Evolutionary conservation across 2,113 vertebrate species (phyloP), one percentile per base, ranked within the genome.

Genomic region (Leucopsar rothschildi): DNA sequence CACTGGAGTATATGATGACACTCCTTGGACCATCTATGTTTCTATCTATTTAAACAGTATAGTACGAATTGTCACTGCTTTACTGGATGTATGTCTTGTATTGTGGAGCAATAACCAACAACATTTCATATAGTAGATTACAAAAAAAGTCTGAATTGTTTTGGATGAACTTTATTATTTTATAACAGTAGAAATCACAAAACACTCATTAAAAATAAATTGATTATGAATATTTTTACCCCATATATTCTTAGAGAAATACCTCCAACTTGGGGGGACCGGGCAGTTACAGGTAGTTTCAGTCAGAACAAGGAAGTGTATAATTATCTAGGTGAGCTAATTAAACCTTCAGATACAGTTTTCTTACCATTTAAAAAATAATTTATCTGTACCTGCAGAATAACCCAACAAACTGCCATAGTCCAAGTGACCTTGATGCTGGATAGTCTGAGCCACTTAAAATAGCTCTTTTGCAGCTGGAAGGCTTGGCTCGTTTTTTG

Each of bases 401-500:
- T 45, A 71, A 68, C 47, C 76, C 28, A 72, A 56, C 33, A 70
- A 75, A 66, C n/a, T 66, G 33, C 64, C 64, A 12, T 31, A 66
- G 57, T 76, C 39, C 53, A 63, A 35, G 24, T 18, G 11, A 70
- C 72, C 60, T 95, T 77, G 21, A 28, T 65, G 39, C 23, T 53
- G 71, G 44, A 66, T 57, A 72, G 45, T 12, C 60, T 52, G 71
- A 86, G 70, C 12, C 88, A 79, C 39, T 37, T 25, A 13, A 89
- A 91, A 92, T 64, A 78, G 17, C 39, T 94, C 82, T 69, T 93
- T 57, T 50, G 73, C 73, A 89, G 66, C 63, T 90, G 53, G 93
- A 92, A 89, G 31, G 84, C 55, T 95, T 95, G 72, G 61, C 75
- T 70, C 21, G 9, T 65, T 73, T 93, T 93, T 92, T 68, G 35